phyloP scores from a whole-genome alignment of 2,113 vertebrate species.

The Ardeotis arabs region DNA sequence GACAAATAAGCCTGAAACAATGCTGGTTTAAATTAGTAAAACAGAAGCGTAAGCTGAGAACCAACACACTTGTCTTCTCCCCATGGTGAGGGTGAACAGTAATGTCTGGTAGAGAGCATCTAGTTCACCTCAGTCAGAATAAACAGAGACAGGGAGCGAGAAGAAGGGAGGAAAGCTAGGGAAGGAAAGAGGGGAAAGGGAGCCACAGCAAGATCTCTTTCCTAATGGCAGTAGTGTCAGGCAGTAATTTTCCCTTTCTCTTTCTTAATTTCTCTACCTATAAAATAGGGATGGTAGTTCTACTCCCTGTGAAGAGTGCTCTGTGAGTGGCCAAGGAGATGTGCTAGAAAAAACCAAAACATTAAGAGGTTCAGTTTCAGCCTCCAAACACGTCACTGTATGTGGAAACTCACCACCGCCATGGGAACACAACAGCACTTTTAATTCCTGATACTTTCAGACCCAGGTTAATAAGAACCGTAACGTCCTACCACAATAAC shows the following conservation, averaged over 20 bases:
- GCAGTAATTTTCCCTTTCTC: neutral
- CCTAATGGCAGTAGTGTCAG: neutral
- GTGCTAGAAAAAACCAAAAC: neutral
- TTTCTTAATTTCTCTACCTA: neutral
- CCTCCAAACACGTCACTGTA: neutral
- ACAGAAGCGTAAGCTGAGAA: neutral
- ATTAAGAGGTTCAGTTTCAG: neutral
- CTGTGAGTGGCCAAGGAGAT: neutral
- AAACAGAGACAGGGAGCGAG: neutral
- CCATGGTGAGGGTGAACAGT: neutral
- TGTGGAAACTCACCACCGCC: neutral
- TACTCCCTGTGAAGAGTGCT: neutral
- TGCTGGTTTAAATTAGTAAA: neutral
- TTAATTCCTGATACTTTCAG: neutral
- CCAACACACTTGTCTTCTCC: neutral
- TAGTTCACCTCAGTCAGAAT: neutral
- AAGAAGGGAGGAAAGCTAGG: neutral
- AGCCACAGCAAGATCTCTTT: no score
- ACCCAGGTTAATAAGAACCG: neutral
- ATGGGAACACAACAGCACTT: neutral
- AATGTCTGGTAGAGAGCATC: neutral
- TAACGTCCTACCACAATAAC: neutral
- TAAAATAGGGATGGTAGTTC: neutral
- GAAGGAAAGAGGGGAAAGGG: neutral
- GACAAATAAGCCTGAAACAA: neutral